phyloP scores from a whole-genome alignment of 2,888 invertebrate genomes.

The Phortica okadai region DNA sequence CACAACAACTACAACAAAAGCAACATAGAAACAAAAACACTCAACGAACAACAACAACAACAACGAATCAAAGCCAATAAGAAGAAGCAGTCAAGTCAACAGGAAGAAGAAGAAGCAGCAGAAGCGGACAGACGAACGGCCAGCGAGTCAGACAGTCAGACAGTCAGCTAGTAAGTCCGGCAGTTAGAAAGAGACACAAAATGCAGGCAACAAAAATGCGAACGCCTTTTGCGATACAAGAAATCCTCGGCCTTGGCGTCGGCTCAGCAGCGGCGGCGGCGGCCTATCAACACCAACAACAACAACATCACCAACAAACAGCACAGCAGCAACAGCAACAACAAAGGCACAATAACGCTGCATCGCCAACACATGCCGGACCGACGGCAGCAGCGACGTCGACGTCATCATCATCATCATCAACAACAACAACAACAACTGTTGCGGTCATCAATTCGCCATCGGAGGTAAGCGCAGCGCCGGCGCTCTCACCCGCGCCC shows the following conservation, averaged over 20 bases:
- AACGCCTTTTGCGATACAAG: slow-evolving; percentile 76
- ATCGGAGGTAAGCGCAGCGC: slow-evolving; percentile 22
- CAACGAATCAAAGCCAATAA: neutral
- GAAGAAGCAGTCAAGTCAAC: slow-evolving; percentile 16
- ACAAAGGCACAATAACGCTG: slow-evolving; percentile 31
- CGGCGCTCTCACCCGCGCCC: slow-evolving; percentile 62
- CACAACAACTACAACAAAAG: slow-evolving; percentile 34
- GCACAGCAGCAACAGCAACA: slow-evolving; percentile 41
- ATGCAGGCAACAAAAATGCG: slow-evolving; percentile 77
- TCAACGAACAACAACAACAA: neutral
- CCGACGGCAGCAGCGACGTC: slow-evolving; percentile 59
- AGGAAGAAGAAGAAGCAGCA: slow-evolving; percentile 22
- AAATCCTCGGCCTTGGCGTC: slow-evolving; percentile 75
- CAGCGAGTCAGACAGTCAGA: too few relatives aligned
- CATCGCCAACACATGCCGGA: slow-evolving; percentile 49
- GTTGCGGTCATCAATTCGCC: slow-evolving; percentile 35
- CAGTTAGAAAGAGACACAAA: slow-evolving; percentile 43
- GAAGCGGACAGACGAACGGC: neutral
- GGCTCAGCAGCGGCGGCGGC: slow-evolving; percentile 62
- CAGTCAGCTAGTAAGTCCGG: slow-evolving; percentile 40
- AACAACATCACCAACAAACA: slow-evolving; percentile 47
- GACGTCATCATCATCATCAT: slow-evolving; percentile 51
- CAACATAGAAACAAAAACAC: neutral
- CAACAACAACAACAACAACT: slow-evolving; percentile 48
- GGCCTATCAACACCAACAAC: slow-evolving; percentile 66